Evolutionary conservation across 2,113 vertebrate species (phyloP).

Genomic region (Indri indri): DNA sequence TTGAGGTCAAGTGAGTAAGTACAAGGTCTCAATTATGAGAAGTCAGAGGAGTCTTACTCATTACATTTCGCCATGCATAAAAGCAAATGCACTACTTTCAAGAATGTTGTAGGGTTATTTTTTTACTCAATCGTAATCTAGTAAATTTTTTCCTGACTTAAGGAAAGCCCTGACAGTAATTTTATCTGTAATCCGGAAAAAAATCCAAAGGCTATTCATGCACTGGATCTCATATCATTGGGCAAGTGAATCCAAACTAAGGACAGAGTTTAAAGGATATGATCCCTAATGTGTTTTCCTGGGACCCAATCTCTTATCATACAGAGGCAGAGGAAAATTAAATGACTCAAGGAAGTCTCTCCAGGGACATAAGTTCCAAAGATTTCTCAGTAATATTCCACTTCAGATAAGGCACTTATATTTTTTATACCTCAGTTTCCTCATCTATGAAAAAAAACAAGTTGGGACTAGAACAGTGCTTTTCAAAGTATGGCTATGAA

Average conservation of each 20-base stretch:
- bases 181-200: not conserved
- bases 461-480: not conserved
- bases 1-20: not conserved
- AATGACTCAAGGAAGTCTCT: not conserved
- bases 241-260: slow-evolving; percentile 22
- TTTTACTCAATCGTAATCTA: not conserved
- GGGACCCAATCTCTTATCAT: not conserved
- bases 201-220: not conserved
- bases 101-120: not conserved
- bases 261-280: not conserved
- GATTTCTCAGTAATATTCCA: not conserved
- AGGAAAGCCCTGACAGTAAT: not conserved
- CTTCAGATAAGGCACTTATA: not conserved
- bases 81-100: not conserved
- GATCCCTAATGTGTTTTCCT: not conserved
- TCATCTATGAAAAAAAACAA: not conserved
- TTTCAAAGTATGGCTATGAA: not conserved
- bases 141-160: not conserved
- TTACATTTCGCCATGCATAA: not conserved
- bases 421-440: not conserved
- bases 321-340: not conserved
- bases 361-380: not conserved
- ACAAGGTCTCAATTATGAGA: not conserved
- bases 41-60: not conserved
- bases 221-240: not conserved